A percentile compares a stretch with the other conserved stretches of the same genome.
These are phyloP conservation scores for Mormyrus lacerda DNA, from an alignment of 2,113 vertebrate species.

Conservation along the genomic window DNA sequence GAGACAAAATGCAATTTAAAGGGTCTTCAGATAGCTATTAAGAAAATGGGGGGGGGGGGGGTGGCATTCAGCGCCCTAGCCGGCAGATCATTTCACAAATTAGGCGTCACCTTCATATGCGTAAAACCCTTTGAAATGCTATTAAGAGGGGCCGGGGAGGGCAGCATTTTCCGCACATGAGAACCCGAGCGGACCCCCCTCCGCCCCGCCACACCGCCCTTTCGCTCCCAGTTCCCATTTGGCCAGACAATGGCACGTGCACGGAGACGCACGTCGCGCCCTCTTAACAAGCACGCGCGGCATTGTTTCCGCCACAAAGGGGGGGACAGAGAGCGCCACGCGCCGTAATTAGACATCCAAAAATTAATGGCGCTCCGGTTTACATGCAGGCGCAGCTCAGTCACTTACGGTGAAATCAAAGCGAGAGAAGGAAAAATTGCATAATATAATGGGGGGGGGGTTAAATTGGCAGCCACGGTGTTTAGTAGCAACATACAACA, in stretches of 20 bases:
- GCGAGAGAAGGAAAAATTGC: conserved; percentile 19
- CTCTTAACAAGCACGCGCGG: conserved; percentile 40
- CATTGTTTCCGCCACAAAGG: conserved; percentile 41
- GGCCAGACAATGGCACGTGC: conserved; percentile 45
- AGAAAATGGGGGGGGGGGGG: conserved; percentile 45
- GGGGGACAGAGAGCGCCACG: conserved; percentile 21
- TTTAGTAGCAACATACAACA: neutral
- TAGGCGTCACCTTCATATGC: conserved; percentile 44
- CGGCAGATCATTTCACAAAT: conserved; percentile 47
- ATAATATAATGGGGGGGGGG: neutral
- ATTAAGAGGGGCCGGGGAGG: conserved; percentile 37
- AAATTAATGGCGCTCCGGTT: conserved; percentile 43
- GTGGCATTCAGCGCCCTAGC: conserved; percentile 47
- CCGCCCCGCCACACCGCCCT: conserved; percentile 4
- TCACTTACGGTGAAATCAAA: conserved; percentile 36
- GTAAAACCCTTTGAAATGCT: conserved; percentile 42
- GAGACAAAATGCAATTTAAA: conserved; percentile 28
- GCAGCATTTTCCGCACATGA: conserved; percentile 38
- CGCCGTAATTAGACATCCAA: conserved; percentile 44
- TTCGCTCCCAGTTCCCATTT: conserved; percentile 32
- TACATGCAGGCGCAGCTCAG: conserved; percentile 29
- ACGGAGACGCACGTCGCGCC: conserved; percentile 30
- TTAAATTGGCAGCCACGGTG: neutral
- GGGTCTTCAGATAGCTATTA: conserved; percentile 42
- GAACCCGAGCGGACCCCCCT: conserved; percentile 33